Conservation (phyloP, 2,113 vertebrate genomes). For the Sula dactylatra region DNA sequence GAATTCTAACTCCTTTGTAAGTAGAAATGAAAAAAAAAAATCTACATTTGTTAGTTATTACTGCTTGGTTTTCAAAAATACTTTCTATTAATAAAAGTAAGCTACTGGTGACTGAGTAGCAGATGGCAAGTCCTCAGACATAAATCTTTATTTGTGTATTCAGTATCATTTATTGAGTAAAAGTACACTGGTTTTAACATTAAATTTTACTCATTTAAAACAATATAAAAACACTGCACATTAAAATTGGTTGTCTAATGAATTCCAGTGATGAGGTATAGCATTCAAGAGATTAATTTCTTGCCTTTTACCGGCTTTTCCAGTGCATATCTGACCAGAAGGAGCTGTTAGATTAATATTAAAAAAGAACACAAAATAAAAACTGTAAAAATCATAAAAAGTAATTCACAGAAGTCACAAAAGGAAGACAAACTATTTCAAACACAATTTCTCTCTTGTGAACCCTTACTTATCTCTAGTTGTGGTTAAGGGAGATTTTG, state of each 20-base stretch:
- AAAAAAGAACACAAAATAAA: not conserved
- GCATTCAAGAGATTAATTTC: not conserved
- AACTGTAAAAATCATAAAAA: not conserved
- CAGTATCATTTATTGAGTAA: not conserved
- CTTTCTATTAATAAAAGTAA: slow-evolving; percentile 17
- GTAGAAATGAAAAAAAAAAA: not conserved
- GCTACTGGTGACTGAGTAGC: not conserved
- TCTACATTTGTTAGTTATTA: slow-evolving; percentile 23
- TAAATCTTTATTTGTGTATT: not conserved
- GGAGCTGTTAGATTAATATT: not conserved
- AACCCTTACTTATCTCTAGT: not conserved
- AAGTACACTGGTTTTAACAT: not conserved
- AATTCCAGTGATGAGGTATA: not conserved
- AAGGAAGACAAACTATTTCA: not conserved
- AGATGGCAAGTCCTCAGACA: not conserved
- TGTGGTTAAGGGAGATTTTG: not conserved
- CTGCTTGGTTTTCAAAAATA: not conserved
- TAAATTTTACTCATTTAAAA: not conserved
- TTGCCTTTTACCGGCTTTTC: not conserved
- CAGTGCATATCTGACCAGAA: not conserved
- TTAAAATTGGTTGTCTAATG: not conserved
- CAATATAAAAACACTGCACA: not conserved
- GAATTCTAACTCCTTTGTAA: not conserved
- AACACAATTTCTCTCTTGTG: not conserved
- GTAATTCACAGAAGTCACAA: not conserved